A percentile compares a stretch with the other conserved stretches of the same genome.
Conservation (phyloP, 2,113 vertebrate species). For the Apus apus region DNA sequence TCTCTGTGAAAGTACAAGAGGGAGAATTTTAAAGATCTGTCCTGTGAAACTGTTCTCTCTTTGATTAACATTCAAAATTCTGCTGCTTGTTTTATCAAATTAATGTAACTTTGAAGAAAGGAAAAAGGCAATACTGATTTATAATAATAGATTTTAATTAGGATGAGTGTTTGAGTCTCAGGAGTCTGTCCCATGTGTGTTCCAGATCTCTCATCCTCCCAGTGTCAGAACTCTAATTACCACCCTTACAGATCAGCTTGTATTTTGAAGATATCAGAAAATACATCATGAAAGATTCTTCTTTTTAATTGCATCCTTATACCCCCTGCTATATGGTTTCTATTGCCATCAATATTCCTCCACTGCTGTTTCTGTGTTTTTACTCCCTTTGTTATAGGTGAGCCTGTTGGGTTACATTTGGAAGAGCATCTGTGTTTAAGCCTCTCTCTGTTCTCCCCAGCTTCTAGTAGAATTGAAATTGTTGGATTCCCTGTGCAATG, state of each 20-base stretch:
- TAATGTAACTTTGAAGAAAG: constrained; percentile 55
- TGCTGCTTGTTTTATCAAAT: constrained; percentile 56
- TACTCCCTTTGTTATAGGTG: neutral
- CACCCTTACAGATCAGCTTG: constrained; percentile 19
- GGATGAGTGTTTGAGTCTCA: neutral
- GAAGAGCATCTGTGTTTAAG: neutral
- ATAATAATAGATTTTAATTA: constrained; percentile 63
- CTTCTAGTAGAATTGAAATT: neutral
- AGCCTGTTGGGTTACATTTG: neutral
- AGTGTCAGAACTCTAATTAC: constrained; percentile 40
- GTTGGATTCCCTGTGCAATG: neutral
- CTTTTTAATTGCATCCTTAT: constrained; percentile 14
- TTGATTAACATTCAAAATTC: constrained; percentile 53
- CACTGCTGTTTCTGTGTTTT: neutral
- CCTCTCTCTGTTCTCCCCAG: neutral
- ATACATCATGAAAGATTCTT: constrained; percentile 7
- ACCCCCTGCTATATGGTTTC: neutral
- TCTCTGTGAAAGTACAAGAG: constrained; percentile 28
- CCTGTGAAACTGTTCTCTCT: constrained; percentile 55
- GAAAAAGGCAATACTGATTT: constrained; percentile 48
- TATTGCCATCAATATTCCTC: neutral
- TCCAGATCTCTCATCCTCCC: constrained; percentile 35
- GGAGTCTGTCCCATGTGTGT: neutral
- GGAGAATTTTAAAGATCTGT: constrained; percentile 51
- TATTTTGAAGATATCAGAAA: constrained; percentile 44